Conservation (phyloP, 2,888 invertebrate species). For the Ochropacha duplaris region DNA sequence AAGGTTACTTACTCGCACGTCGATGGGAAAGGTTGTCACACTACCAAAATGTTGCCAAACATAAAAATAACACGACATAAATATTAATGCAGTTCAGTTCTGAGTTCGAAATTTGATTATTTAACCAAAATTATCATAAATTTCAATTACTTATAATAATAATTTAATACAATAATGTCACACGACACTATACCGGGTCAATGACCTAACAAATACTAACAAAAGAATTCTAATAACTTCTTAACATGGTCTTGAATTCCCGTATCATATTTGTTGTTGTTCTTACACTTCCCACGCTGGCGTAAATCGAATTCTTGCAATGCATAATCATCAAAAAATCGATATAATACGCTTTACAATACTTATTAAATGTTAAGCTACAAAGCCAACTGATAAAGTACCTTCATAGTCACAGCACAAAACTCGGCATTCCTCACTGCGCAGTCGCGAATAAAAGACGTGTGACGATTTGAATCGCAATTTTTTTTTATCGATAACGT, state of each 20-base stretch:
- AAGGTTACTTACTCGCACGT: no score
- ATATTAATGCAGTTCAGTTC: background rate
- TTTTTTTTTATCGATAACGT: constrained; percentile 6
- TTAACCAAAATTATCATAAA: no score
- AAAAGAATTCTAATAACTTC: background rate
- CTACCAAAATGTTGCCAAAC: no score
- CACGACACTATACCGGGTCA: background rate
- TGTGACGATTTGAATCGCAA: constrained; percentile 1
- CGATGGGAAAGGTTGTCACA: no score
- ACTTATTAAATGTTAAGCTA: constrained; percentile 1
- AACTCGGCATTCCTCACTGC: constrained; percentile 4
- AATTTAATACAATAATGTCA: background rate
- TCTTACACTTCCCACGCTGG: background rate
- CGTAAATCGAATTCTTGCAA: constrained; percentile 19
- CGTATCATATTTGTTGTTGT: background rate
- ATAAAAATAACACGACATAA: no score
- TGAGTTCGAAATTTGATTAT: no score
- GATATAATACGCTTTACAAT: constrained; percentile 25
- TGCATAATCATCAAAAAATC: constrained; percentile 43
- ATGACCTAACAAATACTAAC: background rate
- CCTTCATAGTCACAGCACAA: constrained; percentile 6
- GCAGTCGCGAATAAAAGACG: constrained; percentile 7
- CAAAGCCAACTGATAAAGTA: background rate
- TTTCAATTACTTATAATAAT: background rate
- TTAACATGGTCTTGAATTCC: background rate